phyloP scores from a whole-genome alignment of 2,113 vertebrate species.

The Passer domesticus region DNA sequence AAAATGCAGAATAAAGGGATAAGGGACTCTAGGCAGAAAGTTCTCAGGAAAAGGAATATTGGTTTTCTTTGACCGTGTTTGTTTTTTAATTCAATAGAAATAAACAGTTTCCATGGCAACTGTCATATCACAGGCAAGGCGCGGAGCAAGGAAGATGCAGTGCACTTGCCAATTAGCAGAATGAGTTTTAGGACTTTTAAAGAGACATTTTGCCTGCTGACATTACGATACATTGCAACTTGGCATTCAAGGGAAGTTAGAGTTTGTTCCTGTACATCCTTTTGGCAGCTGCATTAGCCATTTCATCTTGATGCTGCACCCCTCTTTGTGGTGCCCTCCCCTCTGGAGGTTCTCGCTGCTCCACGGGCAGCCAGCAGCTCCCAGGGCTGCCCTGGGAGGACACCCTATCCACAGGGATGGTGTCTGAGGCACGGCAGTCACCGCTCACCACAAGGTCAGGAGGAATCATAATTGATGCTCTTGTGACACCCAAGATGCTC shows the following conservation, averaged over 20 bases:
- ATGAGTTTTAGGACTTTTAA: background rate
- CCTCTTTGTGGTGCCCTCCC: background rate
- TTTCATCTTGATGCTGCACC: background rate
- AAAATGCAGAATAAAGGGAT: background rate
- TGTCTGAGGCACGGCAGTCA: rapidly evolving
- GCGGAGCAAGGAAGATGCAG: background rate
- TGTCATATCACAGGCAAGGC: background rate
- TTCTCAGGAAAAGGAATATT: background rate
- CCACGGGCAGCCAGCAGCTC: background rate
- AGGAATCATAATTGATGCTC: background rate
- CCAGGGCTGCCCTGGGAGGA: background rate
- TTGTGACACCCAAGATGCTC: background rate
- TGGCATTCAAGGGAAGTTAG: background rate
- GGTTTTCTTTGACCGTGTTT: constrained; percentile 9
- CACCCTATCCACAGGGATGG: rapidly evolving
- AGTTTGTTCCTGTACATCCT: background rate
- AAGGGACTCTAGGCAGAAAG: background rate
- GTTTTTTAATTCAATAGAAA: background rate
- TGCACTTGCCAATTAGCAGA: background rate
- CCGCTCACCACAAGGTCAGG: background rate
- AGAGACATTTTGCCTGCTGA: background rate
- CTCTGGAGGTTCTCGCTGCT: background rate
- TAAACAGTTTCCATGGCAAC: constrained; percentile 49
- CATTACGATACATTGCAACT: background rate
- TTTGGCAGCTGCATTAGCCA: background rate